Percentiles rank a stretch among this genome's conserved stretches.
Conservation (phyloP, 2,113 vertebrate genomes). For the Gorsachius goisagi region DNA sequence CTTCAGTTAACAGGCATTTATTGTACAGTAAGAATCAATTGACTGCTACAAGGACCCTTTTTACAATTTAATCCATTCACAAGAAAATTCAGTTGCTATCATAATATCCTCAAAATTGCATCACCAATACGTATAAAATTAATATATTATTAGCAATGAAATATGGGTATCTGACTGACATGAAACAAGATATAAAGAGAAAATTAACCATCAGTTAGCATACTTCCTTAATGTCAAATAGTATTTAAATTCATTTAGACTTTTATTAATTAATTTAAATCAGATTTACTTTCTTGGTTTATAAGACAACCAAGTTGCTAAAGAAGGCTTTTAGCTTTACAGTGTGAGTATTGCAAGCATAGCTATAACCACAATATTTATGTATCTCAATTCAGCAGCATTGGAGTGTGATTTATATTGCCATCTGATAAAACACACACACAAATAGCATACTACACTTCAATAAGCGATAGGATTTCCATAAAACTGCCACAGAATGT, state of each 20-base stretch:
- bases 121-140: constrained; percentile 29
- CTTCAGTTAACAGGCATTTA: constrained; percentile 41
- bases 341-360: background rate
- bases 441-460: background rate
- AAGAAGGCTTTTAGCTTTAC: constrained; percentile 20
- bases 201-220: constrained; percentile 4
- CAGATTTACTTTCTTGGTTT: constrained; percentile 34
- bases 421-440: background rate
- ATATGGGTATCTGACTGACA: background rate
- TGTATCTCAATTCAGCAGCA: background rate
- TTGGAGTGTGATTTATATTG: background rate
- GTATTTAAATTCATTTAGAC: constrained; percentile 28
- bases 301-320: background rate
- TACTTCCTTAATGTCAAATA: constrained; percentile 6
- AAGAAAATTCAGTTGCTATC: constrained; percentile 15
- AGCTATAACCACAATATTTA: background rate
- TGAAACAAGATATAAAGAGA: background rate
- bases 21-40: constrained; percentile 47
- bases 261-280: constrained; percentile 49
- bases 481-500: background rate
- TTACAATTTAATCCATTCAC: constrained; percentile 40
- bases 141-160: background rate
- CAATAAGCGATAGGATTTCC: background rate
- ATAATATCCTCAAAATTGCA: background rate
- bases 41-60: constrained; percentile 29